Conservation (phyloP, 1,140 invertebrate genomes). For the Heliothis subflexa region DNA sequence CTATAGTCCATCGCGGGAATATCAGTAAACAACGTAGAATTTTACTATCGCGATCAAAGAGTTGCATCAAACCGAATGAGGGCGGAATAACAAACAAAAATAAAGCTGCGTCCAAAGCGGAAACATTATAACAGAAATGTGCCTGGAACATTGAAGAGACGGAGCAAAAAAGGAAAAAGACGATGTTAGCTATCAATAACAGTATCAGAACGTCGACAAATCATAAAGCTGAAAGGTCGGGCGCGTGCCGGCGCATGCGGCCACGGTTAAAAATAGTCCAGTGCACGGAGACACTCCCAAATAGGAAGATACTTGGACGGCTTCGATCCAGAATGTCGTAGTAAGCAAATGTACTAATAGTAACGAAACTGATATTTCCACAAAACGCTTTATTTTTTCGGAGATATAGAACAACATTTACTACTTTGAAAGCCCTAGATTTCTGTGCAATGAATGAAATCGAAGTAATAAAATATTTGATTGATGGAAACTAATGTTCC, state of each 20-base stretch:
- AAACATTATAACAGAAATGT: constrained; percentile 27
- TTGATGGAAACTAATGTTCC: background rate
- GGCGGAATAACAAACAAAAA: constrained; percentile 24
- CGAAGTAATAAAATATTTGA: too few species aligned
- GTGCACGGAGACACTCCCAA: constrained; percentile 74
- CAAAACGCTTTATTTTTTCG: background rate
- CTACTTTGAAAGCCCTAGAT: background rate
- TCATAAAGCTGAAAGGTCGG: constrained; percentile 73
- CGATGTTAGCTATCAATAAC: constrained; percentile 59
- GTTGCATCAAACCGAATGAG: background rate
- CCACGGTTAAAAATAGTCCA: constrained; percentile 75
- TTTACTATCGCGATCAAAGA: constrained; percentile 27
- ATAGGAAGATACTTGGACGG: constrained; percentile 75
- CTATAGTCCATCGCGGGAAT: background rate
- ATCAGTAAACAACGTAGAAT: constrained; percentile 6
- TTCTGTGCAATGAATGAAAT: too few species aligned
- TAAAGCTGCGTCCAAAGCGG: constrained; percentile 28
- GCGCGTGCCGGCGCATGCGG: constrained; percentile 75
- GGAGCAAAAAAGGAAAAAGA: constrained; percentile 16
- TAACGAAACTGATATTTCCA: background rate
- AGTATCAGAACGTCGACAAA: constrained; percentile 64
- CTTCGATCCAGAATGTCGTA: constrained; percentile 65
- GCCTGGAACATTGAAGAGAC: constrained; percentile 31
- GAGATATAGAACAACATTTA: too few species aligned
- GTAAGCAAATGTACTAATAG: constrained; percentile 57